A percentile compares a stretch with the other conserved stretches of the same genome.
These are phyloP conservation scores for Himalopsyche japonica DNA, from an alignment of 2,888 invertebrate species.

Conservation along the genomic window DNA sequence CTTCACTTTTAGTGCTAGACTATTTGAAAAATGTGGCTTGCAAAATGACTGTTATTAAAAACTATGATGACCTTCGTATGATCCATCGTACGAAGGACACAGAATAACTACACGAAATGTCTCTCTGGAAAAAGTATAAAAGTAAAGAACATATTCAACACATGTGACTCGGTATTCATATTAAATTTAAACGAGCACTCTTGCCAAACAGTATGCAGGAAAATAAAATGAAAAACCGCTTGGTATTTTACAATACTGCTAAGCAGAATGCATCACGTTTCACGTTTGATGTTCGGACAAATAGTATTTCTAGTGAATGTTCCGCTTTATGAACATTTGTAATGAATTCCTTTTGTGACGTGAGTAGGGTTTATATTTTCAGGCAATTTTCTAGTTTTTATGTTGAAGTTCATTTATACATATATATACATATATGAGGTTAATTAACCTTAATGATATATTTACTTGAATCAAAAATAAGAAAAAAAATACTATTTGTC, in stretches of 20 bases:
- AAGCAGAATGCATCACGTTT: not conserved
- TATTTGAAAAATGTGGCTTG: not conserved
- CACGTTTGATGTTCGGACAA: not conserved
- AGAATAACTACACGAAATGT: not conserved
- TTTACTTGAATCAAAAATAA: too few species aligned
- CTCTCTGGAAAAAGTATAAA: not conserved
- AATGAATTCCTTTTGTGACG: too few species aligned
- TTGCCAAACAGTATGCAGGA: not conserved
- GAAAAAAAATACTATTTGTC: too few species aligned
- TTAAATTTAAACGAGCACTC: not conserved
- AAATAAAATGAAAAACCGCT: not conserved
- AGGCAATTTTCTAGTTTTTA: too few species aligned
- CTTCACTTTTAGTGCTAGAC: not conserved
- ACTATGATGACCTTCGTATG: conserved; percentile 5
- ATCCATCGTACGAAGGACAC: not conserved
- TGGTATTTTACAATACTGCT: not conserved
- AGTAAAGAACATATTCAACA: not conserved
- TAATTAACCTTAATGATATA: too few species aligned
- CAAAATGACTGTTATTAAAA: conserved; percentile 12
- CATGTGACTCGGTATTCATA: not conserved
- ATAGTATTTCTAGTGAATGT: too few species aligned
- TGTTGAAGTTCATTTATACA: too few species aligned
- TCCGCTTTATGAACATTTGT: too few species aligned
- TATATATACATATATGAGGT: too few species aligned
- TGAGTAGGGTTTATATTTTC: too few species aligned